phyloP scores from a whole-genome alignment of 2,797 vertebrate genomes.

The Amniataba percoides region DNA sequence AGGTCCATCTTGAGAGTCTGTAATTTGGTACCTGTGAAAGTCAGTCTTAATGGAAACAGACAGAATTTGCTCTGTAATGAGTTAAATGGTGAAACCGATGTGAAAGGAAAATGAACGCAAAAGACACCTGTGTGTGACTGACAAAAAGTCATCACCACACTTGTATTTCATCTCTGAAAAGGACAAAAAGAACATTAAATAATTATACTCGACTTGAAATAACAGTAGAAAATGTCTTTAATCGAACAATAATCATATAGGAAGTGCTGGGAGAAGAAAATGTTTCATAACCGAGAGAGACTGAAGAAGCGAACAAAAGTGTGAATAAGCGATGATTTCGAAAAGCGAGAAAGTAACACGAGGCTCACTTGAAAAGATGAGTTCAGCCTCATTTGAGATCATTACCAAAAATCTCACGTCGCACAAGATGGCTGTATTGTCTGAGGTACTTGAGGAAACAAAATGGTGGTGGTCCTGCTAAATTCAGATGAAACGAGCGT shows the following conservation, averaged over 20 bases:
- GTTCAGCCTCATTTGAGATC: conserved; percentile 32
- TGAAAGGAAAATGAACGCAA: background rate
- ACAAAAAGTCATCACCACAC: background rate
- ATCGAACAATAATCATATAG: background rate
- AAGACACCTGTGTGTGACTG: background rate
- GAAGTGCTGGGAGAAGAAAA: background rate
- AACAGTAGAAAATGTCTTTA: background rate
- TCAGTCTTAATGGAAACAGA: background rate
- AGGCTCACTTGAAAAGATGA: conserved; percentile 8
- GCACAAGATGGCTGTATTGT: conserved; percentile 74
- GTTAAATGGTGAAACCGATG: background rate
- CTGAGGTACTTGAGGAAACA: conserved; percentile 58
- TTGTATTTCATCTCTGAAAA: background rate
- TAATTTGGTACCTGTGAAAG: background rate
- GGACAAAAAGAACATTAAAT: background rate
- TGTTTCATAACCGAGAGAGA: background rate
- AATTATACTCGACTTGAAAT: background rate
- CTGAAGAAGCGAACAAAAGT: conserved; percentile 4
- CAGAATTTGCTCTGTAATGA: background rate
- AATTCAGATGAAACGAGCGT: conserved; percentile 62
- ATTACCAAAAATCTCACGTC: conserved; percentile 18
- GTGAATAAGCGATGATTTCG: background rate
- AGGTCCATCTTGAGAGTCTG: background rate
- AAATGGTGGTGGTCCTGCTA: conserved; percentile 75
- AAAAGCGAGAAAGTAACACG: background rate